These are phyloP conservation scores for Beroe forskalii DNA, from an alignment of 37 sponge, comb jelly and placozoan species.

Conservation along the genomic window DNA sequence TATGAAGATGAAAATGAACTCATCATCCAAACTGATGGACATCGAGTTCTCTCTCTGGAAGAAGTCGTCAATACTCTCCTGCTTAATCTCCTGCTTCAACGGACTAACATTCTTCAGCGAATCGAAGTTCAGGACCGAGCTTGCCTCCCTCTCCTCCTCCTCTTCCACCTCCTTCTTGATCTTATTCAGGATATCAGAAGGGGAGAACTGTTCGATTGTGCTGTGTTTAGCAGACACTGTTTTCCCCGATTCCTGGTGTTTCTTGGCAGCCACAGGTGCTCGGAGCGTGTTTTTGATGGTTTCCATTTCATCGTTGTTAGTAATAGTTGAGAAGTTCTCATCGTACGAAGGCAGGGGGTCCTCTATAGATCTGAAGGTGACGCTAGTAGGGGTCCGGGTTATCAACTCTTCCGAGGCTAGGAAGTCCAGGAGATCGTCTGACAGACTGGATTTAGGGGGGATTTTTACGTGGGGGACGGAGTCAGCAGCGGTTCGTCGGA, in stretches of 20 bases:
- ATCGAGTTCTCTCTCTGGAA: slow-evolving; percentile 50
- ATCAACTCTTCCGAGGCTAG: slow-evolving; percentile 16
- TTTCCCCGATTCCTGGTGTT: neutral
- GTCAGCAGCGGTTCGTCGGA: neutral
- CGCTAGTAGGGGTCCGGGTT: slow-evolving; percentile 26
- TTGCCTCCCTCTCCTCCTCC: neutral
- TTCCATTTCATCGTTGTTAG: neutral
- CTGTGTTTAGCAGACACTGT: too few species aligned
- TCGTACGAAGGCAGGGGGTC: slow-evolving; percentile 56
- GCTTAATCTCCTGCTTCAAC: neutral
- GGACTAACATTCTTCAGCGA: neutral
- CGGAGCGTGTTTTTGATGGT: slow-evolving; percentile 16
- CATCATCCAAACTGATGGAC: slow-evolving; percentile 19
- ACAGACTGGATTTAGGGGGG: neutral
- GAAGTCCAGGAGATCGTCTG: slow-evolving; percentile 47
- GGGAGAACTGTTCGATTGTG: slow-evolving; percentile 6
- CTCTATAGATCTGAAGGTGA: slow-evolving; percentile 43
- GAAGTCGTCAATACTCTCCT: slow-evolving; percentile 11
- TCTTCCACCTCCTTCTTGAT: slow-evolving; percentile 12
- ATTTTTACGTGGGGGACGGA: neutral
- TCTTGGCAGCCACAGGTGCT: neutral
- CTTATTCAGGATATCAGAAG: slow-evolving; percentile 13
- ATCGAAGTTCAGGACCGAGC: slow-evolving; percentile 18
- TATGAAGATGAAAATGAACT: neutral
- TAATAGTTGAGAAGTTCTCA: slow-evolving; percentile 6